Base-by-base conservation (phyloP, 2,797 vertebrate genomes). In the Fistularia commersonii region DNA sequence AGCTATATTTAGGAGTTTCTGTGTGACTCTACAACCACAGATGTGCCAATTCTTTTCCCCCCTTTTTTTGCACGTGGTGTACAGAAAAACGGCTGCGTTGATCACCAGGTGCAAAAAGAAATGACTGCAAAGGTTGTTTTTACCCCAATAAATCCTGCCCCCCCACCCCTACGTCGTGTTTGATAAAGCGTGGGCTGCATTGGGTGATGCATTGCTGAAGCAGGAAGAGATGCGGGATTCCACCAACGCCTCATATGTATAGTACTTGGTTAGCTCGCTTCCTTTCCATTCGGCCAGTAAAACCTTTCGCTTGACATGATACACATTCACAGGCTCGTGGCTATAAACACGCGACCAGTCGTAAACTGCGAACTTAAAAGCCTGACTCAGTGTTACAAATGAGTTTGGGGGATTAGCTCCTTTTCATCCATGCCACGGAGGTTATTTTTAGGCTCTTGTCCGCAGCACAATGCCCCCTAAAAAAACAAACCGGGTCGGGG, bases 401-500 rank as follows among this genome's bases (percentile, higher is more conserved):
- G 70, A 61, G 64, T 51, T 52, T 51, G 38, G 60, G 65, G 66
- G 61, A 69, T 73, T 64, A 13, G 48, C 45, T 64, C 61, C 59
- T 64, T 60, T 73, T 66, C 62, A 77, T 11, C 52, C 41, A 7
- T 61, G 64, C 61, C 57, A 64, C 66, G 51, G 63, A 61, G 38
- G 72, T 66, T 81, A 74, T 76, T 79, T 77, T 86, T 81, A 77
- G 76, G 14, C 33, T 56, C 8, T 32, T 64, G 41, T 66, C 51
- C 33, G 61, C 48, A 36, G 37, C 57, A 73, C 57, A 59, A 69
- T 69, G 54, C 47, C 54, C 48, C 55, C 38, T 60, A 36, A 69
- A 72, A 35, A 23, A 23, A 59, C 38, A 76, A 74, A 57, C 36
- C 38, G 8, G 6, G 11, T 10, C 11, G 42, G 11, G 35, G 50